A percentile compares a stretch with the other conserved stretches of the same genome.
These are phyloP conservation scores for Troglohyphantes excavatus DNA, from an alignment of 2,888 invertebrate species.

Conservation along the genomic window DNA sequence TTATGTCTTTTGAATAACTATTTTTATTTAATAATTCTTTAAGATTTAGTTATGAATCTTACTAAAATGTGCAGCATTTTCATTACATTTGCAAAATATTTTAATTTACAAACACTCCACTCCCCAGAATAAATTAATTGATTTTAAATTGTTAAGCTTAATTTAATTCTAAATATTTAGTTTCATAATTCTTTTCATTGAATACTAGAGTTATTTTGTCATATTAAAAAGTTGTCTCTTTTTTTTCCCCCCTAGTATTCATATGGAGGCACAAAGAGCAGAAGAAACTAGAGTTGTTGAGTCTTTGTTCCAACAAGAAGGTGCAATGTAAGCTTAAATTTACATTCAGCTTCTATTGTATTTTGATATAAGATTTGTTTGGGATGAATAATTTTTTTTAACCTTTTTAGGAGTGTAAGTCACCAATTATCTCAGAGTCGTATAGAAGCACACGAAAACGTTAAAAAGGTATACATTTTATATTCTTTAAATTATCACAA, in stretches of 20 bases:
- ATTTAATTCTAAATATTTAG: neutral
- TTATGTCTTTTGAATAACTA: no score
- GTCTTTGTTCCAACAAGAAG: constrained; percentile 1
- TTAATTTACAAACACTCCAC: no score
- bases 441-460: neutral
- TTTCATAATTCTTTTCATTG: neutral
- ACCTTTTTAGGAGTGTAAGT: constrained; percentile 8
- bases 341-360: neutral
- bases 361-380: neutral
- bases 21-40: no score
- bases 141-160: no score
- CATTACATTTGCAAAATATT: no score
- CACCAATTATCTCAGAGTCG: neutral
- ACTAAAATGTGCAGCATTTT: no score
- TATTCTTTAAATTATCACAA: no score
- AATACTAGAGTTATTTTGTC: no score
- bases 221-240: neutral
- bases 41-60: no score
- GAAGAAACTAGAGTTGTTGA: constrained; percentile 41
- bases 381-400: neutral
- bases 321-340: neutral
- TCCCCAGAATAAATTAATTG: no score
- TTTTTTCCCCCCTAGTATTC: neutral
- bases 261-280: neutral
- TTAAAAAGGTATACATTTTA: constrained; percentile 44